These are phyloP conservation scores for Harpagoxenus sublaevis DNA, from an alignment of 2,888 invertebrate genomes.

Conservation along the genomic window DNA sequence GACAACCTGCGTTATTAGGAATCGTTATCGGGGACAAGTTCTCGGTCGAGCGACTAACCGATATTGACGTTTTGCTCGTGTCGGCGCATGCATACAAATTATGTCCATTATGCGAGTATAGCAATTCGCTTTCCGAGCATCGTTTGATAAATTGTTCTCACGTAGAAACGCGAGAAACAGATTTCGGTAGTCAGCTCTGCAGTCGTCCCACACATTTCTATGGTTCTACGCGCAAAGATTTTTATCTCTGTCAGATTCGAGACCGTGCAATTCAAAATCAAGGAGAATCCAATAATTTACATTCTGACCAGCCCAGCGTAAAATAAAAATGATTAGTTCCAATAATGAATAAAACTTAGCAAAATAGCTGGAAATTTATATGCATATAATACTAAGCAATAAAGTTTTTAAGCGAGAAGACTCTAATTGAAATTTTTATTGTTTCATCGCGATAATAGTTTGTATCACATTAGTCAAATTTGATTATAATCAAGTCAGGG, in stretches of 20 bases:
- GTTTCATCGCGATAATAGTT: background rate
- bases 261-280: background rate
- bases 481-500: background rate
- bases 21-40: slow-evolving; percentile 77
- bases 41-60: slow-evolving; percentile 62
- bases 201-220: background rate
- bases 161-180: slow-evolving; percentile 56
- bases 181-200: background rate
- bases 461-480: background rate
- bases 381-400: too few relatives aligned
- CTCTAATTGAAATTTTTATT: background rate
- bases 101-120: slow-evolving; percentile 68
- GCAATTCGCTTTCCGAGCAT: slow-evolving; percentile 63
- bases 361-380: background rate
- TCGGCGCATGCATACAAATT: slow-evolving; percentile 75
- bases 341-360: background rate
- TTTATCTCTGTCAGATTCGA: background rate
- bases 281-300: background rate
- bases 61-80: slow-evolving; percentile 72
- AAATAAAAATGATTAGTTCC: background rate
- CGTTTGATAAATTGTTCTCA: slow-evolving; percentile 68
- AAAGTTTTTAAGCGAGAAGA: background rate
- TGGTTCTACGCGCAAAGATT: background rate
- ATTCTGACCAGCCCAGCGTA: background rate
- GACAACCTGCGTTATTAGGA: slow-evolving; percentile 73